Base-by-base conservation (phyloP, 1,140 invertebrate genomes). In the Aphis gossypii region DNA sequence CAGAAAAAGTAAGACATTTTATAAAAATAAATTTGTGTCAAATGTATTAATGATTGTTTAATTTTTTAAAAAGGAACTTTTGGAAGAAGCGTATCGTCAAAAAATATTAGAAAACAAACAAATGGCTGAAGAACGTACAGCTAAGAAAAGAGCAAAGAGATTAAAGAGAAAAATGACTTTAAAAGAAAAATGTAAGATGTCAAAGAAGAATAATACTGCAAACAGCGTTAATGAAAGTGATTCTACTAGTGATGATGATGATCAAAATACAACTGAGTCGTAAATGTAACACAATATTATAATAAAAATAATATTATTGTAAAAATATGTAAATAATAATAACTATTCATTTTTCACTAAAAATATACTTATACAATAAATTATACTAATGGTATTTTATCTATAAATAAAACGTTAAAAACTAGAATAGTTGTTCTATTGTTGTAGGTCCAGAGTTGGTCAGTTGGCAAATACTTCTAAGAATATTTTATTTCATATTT, bases 91-190 rank as follows among this genome's bases (percentile, higher is more conserved):
- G 94, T 99, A 98, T 95, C 97, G 97, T 94, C 95, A 96, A 89
- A 99, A 98, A 95, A 95, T 99, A 18, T 97, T 98, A 95, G 96
- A 98, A 94, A 98, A 99, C 95, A 97, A 96, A 95, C 96, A 95
- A 94, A 95, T 95, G 94, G 97, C 97, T 46, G 98, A 99, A 94
- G 97, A 97, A 95, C 96, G 96, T 95, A 98, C 98, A 3, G 97
- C 97, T 0, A 98, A 98, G 94, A 98, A 98, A 95, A 95, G 98
- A 94, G 97, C 97, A 2, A 99, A 98, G 95, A 96, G 98, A 94
- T 95, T 97, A 92, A 98, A 97, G 94, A 97, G 94, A 98, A 98
- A 94, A 95, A 96, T 96, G 96, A 94, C 94, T 95, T 82, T 96
- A 96, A 95, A 95, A 94, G 94, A 51, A 96, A 97, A 95, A 96